Conservation (phyloP, 2,888 invertebrate genomes). For the Enoplolaimus lenunculus region DNA sequence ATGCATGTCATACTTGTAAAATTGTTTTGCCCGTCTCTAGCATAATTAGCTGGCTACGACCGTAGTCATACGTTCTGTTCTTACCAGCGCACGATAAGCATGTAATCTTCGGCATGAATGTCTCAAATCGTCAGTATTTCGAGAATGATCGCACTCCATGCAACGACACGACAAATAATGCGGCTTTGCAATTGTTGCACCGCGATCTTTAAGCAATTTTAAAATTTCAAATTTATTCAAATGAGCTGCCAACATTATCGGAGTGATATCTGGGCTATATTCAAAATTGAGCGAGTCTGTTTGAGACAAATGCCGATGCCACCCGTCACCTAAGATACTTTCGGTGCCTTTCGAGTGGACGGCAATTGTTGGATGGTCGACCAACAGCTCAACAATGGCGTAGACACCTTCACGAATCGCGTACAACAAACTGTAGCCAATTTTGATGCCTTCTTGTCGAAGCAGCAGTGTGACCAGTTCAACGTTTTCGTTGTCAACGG, state of each 20-base stretch:
- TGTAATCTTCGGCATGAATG: constrained; percentile 47
- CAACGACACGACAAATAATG: constrained; percentile 46
- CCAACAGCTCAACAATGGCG: constrained; percentile 48
- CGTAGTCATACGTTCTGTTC: too few relatives aligned
- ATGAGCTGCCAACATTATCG: constrained; percentile 45
- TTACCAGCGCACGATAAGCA: constrained; percentile 46
- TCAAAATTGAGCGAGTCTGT: constrained; percentile 46
- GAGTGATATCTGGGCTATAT: constrained; percentile 47
- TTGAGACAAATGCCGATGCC: constrained; percentile 42
- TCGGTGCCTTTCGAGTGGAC: constrained; percentile 45
- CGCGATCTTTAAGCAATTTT: constrained; percentile 45
- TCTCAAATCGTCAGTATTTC: constrained; percentile 45
- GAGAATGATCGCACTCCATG: constrained; percentile 41
- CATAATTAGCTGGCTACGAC: too few relatives aligned
- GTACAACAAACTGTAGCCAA: constrained; percentile 47
- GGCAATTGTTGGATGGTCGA: constrained; percentile 46
- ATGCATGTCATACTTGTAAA: too few relatives aligned
- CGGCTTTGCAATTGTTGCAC: constrained; percentile 45
- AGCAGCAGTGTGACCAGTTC: constrained; percentile 48
- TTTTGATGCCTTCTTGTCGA: constrained; percentile 45
- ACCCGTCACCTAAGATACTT: constrained; percentile 47
- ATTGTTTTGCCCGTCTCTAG: too few relatives aligned
- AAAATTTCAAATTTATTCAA: constrained; percentile 50
- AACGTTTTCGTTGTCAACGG: constrained; percentile 49
- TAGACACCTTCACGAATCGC: constrained; percentile 48